A percentile compares a stretch with the other conserved stretches of the same genome.
These are phyloP conservation scores for Helleia helle DNA, from an alignment of 2,888 invertebrate genomes.

Conservation along the genomic window DNA sequence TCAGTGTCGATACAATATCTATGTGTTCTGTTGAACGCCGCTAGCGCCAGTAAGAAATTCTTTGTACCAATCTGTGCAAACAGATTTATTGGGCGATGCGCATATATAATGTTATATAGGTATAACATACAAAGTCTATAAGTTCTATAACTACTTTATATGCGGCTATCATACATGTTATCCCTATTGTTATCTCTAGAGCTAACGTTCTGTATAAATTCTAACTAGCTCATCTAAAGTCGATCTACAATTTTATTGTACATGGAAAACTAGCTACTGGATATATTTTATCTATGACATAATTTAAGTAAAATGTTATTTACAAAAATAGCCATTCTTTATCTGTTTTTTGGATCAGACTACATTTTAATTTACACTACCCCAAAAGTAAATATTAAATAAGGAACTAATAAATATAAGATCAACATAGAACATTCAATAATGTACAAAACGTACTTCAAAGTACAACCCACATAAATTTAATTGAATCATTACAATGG, in stretches of 20 bases:
- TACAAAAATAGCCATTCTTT: slow-evolving; percentile 66
- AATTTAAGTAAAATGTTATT: slow-evolving; percentile 69
- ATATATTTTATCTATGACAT: slow-evolving; percentile 64
- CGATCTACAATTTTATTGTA: slow-evolving; percentile 70
- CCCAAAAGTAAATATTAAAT: slow-evolving; percentile 33
- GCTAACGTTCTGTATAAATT: slow-evolving; percentile 68
- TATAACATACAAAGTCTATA: slow-evolving; percentile 42
- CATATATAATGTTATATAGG: slow-evolving; percentile 28
- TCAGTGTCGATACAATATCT: slow-evolving; percentile 8
- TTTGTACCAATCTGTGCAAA: slow-evolving; percentile 16
- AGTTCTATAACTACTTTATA: slow-evolving; percentile 43
- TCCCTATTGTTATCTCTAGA: slow-evolving; percentile 54
- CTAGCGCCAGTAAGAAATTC: slow-evolving; percentile 15
- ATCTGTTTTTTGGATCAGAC: slow-evolving; percentile 46
- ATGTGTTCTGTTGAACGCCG: slow-evolving; percentile 1
- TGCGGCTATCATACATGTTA: slow-evolving; percentile 56
- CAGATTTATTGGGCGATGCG: slow-evolving; percentile 24
- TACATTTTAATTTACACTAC: slow-evolving; percentile 38
- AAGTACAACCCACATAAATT: slow-evolving; percentile 2
- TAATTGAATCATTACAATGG: slow-evolving; percentile 4
- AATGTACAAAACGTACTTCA: background rate
- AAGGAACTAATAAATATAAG: slow-evolving; percentile 26
- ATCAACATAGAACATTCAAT: slow-evolving; percentile 13
- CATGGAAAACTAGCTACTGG: slow-evolving; percentile 69
- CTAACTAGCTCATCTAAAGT: slow-evolving; percentile 60